Conservation (phyloP, 2,797 vertebrate genomes). For the Antrozous pallidus region DNA sequence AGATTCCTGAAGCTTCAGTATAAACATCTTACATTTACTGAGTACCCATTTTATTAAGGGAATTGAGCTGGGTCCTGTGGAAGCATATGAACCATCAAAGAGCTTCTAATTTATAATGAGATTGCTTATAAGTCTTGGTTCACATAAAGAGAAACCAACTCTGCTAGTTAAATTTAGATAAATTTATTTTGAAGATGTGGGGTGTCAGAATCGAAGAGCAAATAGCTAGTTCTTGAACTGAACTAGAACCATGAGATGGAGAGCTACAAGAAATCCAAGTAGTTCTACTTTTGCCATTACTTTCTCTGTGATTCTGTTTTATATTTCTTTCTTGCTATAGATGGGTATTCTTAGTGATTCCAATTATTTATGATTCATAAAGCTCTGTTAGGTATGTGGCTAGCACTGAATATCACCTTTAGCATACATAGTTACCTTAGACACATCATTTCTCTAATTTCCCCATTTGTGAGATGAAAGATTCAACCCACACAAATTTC, state of each 20-base stretch:
- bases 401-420: not conserved
- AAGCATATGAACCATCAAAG: not conserved
- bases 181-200: not conserved
- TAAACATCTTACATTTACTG: not conserved
- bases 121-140: not conserved
- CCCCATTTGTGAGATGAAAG: not conserved
- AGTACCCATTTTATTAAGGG: not conserved
- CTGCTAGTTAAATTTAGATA: not conserved
- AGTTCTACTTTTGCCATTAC: not conserved
- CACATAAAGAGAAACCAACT: not conserved
- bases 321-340: not conserved
- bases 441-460: not conserved
- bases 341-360: not conserved
- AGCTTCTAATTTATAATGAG: not conserved
- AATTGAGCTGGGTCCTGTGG: not conserved
- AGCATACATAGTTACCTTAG: not conserved
- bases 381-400: not conserved
- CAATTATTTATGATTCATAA: not conserved
- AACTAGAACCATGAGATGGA: not conserved
- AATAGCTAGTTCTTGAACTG: not conserved
- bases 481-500: not conserved
- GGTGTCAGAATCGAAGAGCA: not conserved
- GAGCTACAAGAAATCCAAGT: not conserved
- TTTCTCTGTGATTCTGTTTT: not conserved
- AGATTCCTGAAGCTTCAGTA: not conserved